These are phyloP conservation scores for Meteorus colon DNA, from an alignment of 2,888 invertebrate genomes.

Conservation along the genomic window DNA sequence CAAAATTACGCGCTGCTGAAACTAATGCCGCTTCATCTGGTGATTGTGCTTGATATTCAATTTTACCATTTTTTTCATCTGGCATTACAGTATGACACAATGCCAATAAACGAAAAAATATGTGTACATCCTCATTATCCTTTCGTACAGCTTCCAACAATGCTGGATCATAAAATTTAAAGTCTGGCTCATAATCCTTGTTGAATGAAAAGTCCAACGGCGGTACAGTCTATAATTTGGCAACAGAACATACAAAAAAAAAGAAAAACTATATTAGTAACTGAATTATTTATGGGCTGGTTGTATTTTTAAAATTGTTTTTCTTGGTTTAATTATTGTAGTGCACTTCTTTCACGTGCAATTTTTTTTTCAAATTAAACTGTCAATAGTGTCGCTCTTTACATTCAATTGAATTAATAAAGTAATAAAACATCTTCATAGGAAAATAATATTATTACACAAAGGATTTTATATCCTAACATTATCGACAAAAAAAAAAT, in stretches of 20 bases:
- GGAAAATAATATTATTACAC: no score
- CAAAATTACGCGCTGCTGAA: conserved; percentile 98
- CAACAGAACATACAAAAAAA: conserved; percentile 45
- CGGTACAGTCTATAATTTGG: conserved; percentile 79
- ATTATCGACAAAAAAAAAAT: no score
- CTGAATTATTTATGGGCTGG: not conserved
- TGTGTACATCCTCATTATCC: conserved; percentile 84
- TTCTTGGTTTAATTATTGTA: no score
- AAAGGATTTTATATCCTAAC: no score
- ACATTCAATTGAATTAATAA: no score
- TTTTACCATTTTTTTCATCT: conserved; percentile 86
- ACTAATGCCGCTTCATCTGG: conserved; percentile 99
- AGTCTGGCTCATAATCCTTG: conserved; percentile 91
- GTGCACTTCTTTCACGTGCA: no score
- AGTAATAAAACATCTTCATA: no score
- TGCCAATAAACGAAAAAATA: conserved; percentile 93
- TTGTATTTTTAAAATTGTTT: no score
- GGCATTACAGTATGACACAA: conserved; percentile 99
- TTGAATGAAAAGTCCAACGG: conserved; percentile 96
- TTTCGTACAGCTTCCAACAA: conserved; percentile 88
- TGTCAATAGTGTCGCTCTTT: no score
- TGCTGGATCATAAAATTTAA: conserved; percentile 93
- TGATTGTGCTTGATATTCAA: conserved; percentile 96
- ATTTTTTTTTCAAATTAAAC: no score
- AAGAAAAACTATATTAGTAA: conserved; percentile 24